Percentiles rank a stretch among this genome's conserved stretches.
phyloP scores from a whole-genome alignment of 1,140 invertebrate genomes.

The Armadillidium nasatum region DNA sequence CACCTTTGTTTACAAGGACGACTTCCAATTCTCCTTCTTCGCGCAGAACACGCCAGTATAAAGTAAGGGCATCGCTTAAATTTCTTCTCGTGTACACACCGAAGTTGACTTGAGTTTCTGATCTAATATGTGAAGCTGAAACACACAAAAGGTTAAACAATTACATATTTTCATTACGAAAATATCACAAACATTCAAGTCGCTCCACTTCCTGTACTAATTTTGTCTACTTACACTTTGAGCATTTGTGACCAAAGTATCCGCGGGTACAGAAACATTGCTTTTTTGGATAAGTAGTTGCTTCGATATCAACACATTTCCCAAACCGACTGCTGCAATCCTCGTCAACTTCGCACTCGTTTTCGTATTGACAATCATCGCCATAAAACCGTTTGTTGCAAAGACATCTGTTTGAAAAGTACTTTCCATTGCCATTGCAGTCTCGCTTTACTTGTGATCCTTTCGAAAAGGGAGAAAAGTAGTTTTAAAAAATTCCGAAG shows the following conservation, averaged over 20 bases:
- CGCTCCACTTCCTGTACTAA: no score
- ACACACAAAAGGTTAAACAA: slow-evolving; percentile 28
- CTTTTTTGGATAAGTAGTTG: slow-evolving; percentile 70
- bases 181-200: no score
- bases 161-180: no score
- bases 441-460: slow-evolving; percentile 63
- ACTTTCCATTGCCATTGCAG: slow-evolving; percentile 74
- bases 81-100: slow-evolving; percentile 64
- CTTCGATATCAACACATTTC: slow-evolving; percentile 70
- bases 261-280: slow-evolving; percentile 85
- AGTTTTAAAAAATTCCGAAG: slow-evolving; percentile 4
- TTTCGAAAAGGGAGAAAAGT: slow-evolving; percentile 2
- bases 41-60: slow-evolving; percentile 78
- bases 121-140: slow-evolving; percentile 60
- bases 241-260: slow-evolving; percentile 61
- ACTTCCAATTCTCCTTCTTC: slow-evolving; percentile 77
- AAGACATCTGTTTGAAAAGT: slow-evolving; percentile 66
- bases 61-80: slow-evolving; percentile 64
- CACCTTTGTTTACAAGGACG: slow-evolving; percentile 73
- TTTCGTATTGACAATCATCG: slow-evolving; percentile 44
- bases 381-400: slow-evolving; percentile 79
- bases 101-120: slow-evolving; percentile 61
- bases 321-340: slow-evolving; percentile 76
- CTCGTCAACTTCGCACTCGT: slow-evolving; percentile 65
- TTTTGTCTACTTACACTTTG: slow-evolving; percentile 32